Conservation (phyloP, 2,797 vertebrate species). For the Bradypus variegatus region DNA sequence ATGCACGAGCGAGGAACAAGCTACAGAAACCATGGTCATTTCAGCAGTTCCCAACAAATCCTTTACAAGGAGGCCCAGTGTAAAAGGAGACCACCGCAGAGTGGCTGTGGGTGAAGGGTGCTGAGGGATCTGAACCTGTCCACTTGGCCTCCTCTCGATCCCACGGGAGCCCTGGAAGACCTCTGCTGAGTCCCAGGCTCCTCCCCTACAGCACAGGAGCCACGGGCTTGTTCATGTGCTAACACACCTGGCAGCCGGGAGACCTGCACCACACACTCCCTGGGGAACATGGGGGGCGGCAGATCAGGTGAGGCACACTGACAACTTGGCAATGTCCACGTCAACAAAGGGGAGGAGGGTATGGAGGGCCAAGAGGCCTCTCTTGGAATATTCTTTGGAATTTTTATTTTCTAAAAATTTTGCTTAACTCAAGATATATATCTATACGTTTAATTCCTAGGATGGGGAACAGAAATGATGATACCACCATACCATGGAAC, state of each 20-base stretch:
- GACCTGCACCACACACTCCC: neutral
- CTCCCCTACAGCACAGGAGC: neutral
- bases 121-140: neutral
- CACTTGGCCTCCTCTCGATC: neutral
- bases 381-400: neutral
- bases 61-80: neutral
- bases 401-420: neutral
- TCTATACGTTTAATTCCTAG: neutral
- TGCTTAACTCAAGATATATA: neutral
- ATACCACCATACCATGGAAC: neutral
- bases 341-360: neutral
- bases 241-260: neutral
- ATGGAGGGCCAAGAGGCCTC: neutral
- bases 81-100: neutral
- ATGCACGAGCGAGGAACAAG: neutral
- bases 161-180: neutral
- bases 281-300: neutral
- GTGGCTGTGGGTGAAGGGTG: neutral
- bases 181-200: neutral
- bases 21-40: neutral
- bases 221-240: accelerated
- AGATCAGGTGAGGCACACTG: neutral
- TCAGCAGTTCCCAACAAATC: neutral
- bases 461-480: neutral
- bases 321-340: neutral